A percentile compares a stretch with the other conserved stretches of the same genome.
phyloP scores from a whole-genome alignment of 2,888 invertebrate species.

The Nipponacmea schrenckii region DNA sequence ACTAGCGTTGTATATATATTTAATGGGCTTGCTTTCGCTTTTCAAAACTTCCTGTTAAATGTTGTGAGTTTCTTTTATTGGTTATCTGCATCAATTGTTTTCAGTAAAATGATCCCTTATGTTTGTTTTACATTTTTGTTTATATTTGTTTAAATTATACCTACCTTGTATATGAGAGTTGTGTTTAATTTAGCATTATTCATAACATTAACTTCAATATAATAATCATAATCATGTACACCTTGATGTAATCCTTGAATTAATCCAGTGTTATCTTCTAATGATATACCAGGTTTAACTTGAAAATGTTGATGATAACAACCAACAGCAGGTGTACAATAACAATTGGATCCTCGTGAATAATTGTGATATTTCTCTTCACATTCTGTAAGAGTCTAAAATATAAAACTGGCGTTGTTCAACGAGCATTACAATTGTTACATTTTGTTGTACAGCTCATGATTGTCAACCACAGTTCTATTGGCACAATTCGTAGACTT shows the following conservation, averaged over 20 bases:
- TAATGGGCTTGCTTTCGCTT: too few species aligned
- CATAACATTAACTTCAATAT: conserved; percentile 39
- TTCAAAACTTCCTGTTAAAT: too few species aligned
- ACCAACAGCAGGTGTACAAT: conserved; percentile 41
- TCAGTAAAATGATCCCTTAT: too few species aligned
- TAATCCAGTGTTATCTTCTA: conserved; percentile 29
- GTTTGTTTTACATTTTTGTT: too few species aligned
- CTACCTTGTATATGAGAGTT: conserved; percentile 33
- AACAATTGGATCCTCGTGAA: conserved; percentile 40
- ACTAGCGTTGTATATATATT: too few species aligned
- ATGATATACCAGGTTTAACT: conserved; percentile 28
- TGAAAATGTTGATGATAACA: conserved; percentile 44
- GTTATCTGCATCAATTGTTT: too few species aligned
- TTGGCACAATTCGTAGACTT: too few species aligned
- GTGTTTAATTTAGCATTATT: conserved; percentile 43
- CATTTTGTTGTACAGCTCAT: too few species aligned
- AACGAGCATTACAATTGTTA: too few species aligned
- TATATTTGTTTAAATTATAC: not conserved
- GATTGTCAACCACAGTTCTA: too few species aligned
- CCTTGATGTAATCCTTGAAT: conserved; percentile 29
- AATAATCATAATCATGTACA: conserved; percentile 47
- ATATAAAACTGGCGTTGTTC: not conserved
- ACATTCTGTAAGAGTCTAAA: conserved; percentile 32
- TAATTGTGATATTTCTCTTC: conserved; percentile 27
- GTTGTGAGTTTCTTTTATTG: too few species aligned